A percentile compares a stretch with the other conserved stretches of the same genome.
phyloP scores from a whole-genome alignment of 2,888 invertebrate genomes.

The Acanthosepion esculentum region DNA sequence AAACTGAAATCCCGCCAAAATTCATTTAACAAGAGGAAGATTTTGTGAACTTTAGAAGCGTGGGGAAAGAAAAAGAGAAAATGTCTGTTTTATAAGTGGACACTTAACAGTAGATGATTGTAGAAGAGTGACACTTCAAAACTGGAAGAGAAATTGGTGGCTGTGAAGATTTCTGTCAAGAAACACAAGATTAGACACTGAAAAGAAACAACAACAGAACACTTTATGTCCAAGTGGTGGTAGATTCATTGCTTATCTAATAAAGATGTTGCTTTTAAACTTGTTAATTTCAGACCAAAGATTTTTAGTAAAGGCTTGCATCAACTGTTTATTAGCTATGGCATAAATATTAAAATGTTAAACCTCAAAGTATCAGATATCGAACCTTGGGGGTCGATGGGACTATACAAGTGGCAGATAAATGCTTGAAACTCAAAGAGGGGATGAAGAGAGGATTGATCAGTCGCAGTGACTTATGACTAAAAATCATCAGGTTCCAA shows the following conservation, averaged over 20 bases:
- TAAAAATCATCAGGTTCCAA: too few species aligned
- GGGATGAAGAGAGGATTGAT: too few species aligned
- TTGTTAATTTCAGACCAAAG: not conserved
- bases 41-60: not conserved
- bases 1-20: not conserved
- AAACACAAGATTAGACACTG: not conserved
- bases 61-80: not conserved
- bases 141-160: not conserved
- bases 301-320: too few species aligned
- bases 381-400: too few species aligned
- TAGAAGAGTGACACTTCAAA: not conserved
- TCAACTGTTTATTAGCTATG: too few species aligned
- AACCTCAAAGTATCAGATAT: too few species aligned
- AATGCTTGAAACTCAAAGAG: too few species aligned
- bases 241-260: not conserved
- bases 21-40: not conserved
- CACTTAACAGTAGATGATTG: not conserved
- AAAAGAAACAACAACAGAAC: not conserved
- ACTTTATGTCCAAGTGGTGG: not conserved
- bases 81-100: not conserved
- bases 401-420: too few species aligned
- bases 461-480: too few species aligned
- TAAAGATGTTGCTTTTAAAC: not conserved
- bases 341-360: too few species aligned
- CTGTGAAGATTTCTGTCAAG: not conserved